Evolutionary conservation across 1,140 invertebrate genomes (phyloP), one percentile per base, ranked within the genome.

Genomic region (Sarcophaga bullata): DNA sequence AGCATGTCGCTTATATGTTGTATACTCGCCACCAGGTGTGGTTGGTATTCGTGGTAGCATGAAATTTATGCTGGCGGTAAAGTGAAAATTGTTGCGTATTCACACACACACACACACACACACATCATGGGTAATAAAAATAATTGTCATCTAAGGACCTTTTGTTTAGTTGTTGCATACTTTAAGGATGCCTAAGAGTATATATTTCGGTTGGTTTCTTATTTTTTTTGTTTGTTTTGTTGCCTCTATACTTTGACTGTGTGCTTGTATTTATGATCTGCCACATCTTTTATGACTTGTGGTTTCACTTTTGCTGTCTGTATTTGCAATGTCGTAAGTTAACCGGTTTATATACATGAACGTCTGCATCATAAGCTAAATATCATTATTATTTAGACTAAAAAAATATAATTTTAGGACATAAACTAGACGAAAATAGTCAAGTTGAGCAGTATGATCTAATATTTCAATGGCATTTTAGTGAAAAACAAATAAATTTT

Each of bases 101-200:
- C n/a, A n/a, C n/a, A n/a, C n/a, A n/a, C n/a, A n/a, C n/a, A n/a
- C n/a, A n/a, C n/a, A 46, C 13, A 78, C 48, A 52, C 75, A 50
- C 7, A 25, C 50, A n/a, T 50, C 73, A 17, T 3, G 58, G 62
- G 83, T 73, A 81, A 82, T 84, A 84, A 84, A 82, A 84, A 82
- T 84, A 84, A 84, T 84, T 84, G 83, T 84, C 83, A 82, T 75
- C 83, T 76, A 82, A 82, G 83, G 83, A 84, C 80, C 73, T 78
- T 75, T 76, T 17, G 73, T 72, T 72, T 72, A 11, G 75, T 78
- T n/a, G 62, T 9, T 52, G 50, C 13, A 13, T 52, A 52, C 17
- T 7, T 17, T 19, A 68, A 68, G 62, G 62, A 68, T 15, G 19
- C 17, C 17, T 17, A 73, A 73, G 6, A 46, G 72, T 46, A 6